Evolutionary conservation across 2,797 vertebrate species (phyloP).

Genomic region (Fringilla coelebs): DNA sequence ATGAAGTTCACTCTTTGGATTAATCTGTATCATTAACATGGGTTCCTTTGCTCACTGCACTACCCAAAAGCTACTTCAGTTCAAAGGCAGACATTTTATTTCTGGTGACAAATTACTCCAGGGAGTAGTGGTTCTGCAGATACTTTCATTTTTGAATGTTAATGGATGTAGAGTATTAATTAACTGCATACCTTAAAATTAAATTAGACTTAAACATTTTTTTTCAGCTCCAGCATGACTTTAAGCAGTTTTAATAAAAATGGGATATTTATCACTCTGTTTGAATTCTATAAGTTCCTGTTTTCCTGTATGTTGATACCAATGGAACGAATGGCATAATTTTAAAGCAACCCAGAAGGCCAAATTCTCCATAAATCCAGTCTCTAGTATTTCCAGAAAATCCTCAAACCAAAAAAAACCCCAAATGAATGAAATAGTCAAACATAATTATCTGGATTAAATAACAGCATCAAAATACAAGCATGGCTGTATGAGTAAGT

Average conservation of each 20-base stretch:
- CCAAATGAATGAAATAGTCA: background rate
- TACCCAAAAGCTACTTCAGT: background rate
- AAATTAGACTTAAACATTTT: background rate
- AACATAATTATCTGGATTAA: background rate
- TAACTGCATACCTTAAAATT: constrained; percentile 20
- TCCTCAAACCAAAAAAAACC: background rate
- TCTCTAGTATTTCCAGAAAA: background rate
- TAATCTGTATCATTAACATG: background rate
- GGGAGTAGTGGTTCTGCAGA: background rate
- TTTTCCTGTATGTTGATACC: background rate
- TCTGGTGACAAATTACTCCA: background rate
- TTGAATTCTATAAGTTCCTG: background rate
- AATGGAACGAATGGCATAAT: background rate
- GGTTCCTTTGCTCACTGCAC: rapidly evolving
- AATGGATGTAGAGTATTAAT: background rate
- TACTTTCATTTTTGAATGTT: background rate
- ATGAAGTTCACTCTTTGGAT: background rate
- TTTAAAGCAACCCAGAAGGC: background rate
- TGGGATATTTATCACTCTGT: background rate
- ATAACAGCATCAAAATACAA: background rate
- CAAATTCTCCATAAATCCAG: background rate
- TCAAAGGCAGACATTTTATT: background rate
- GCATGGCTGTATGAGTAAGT: background rate
- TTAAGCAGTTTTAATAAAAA: background rate
- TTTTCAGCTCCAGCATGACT: background rate